phyloP scores from a whole-genome alignment of 2,797 vertebrate genomes.

The Gobionotothen gibberifrons region DNA sequence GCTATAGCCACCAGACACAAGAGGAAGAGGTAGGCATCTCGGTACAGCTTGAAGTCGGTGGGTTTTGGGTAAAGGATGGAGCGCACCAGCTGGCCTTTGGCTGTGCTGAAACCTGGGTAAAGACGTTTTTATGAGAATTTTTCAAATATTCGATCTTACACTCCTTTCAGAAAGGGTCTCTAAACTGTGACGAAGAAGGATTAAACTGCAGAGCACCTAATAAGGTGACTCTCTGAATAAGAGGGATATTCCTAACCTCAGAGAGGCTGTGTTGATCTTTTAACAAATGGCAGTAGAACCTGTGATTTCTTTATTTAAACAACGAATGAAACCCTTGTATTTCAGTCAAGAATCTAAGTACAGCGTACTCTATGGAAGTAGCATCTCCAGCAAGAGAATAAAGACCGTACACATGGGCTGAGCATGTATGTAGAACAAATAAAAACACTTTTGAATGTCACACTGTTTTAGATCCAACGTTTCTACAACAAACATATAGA shows the following conservation, averaged over 20 bases:
- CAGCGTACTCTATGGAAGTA: neutral
- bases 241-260: neutral
- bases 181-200: neutral
- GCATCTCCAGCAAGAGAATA: neutral
- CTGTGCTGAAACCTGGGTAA: slow-evolving; percentile 92
- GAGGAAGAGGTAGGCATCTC: slow-evolving; percentile 96
- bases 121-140: neutral
- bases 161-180: neutral
- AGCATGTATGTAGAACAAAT: neutral
- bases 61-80: slow-evolving; percentile 98
- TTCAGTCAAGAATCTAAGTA: neutral
- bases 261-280: too few species aligned
- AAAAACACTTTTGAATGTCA: neutral
- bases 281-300: too few species aligned
- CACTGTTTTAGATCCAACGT: neutral
- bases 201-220: neutral
- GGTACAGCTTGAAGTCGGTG: slow-evolving; percentile 98
- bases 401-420: neutral
- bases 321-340: neutral
- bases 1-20: slow-evolving; percentile 95
- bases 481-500: neutral
- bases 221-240: neutral
- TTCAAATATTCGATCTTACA: neutral
- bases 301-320: too few species aligned
- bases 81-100: slow-evolving; percentile 96